These are phyloP conservation scores for Pocota personata DNA, from an alignment of 2,888 invertebrate species.

Conservation along the genomic window DNA sequence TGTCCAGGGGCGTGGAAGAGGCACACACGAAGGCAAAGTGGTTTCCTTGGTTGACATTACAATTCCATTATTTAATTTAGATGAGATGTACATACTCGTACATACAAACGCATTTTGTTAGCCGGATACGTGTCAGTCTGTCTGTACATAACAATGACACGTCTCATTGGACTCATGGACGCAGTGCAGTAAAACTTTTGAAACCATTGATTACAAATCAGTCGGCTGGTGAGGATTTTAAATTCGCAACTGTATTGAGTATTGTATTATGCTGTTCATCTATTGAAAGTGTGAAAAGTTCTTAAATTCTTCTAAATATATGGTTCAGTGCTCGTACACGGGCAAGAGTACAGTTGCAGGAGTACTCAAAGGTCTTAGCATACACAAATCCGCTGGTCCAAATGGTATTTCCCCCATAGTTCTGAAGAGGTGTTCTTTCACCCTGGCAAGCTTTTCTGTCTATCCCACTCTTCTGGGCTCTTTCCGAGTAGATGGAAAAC, in stretches of 20 bases:
- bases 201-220: neutral
- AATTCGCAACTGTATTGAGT: neutral
- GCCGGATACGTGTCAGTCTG: neutral
- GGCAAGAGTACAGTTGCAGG: no score
- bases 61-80: slow-evolving; percentile 36
- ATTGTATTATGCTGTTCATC: no score
- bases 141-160: neutral
- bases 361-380: no score
- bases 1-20: neutral
- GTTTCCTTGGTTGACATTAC: slow-evolving; percentile 21
- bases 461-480: no score
- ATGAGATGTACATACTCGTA: neutral
- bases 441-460: no score
- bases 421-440: no score
- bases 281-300: neutral
- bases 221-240: neutral
- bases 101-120: neutral
- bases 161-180: neutral
- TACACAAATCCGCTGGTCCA: no score
- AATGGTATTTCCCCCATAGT: no score
- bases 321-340: no score
- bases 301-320: no score
- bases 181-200: neutral
- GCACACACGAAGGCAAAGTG: neutral
- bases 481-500: no score